Percentiles rank a stretch among this genome's conserved stretches.
Conservation (phyloP, 2,888 invertebrate genomes). For the Sminthurinus aureus region DNA sequence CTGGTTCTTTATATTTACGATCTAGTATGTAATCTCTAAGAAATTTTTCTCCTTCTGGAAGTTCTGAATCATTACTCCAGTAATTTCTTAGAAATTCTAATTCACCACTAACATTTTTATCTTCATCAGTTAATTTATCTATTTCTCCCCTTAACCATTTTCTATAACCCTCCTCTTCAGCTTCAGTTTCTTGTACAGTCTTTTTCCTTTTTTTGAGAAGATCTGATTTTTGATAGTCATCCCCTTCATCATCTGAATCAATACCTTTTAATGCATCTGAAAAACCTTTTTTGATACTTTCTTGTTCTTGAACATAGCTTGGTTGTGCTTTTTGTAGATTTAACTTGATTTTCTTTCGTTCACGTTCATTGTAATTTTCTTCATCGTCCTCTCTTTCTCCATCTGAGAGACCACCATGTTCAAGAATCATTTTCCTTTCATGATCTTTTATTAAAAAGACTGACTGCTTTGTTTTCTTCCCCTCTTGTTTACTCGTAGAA, state of each 20-base stretch:
- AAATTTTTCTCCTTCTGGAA: constrained; percentile 87
- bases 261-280: constrained; percentile 65
- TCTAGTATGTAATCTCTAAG: constrained; percentile 91
- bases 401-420: constrained; percentile 64
- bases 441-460: constrained; percentile 79
- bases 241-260: constrained; percentile 67
- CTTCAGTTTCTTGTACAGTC: constrained; percentile 66
- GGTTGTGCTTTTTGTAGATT: constrained; percentile 57
- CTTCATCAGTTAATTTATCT: constrained; percentile 65
- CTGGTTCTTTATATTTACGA: constrained; percentile 70
- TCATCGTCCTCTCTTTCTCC: constrained; percentile 62
- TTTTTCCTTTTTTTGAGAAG: constrained; percentile 69
- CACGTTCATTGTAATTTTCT: constrained; percentile 22
- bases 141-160: constrained; percentile 83
- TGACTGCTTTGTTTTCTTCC: constrained; percentile 64
- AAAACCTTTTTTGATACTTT: constrained; percentile 72
- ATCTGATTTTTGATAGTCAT: constrained; percentile 62
- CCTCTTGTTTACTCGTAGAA: constrained; percentile 9
- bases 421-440: constrained; percentile 76
- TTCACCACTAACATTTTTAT: constrained; percentile 64
- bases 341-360: neutral
- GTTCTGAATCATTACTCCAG: constrained; percentile 79
- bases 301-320: constrained; percentile 74
- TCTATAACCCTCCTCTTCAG: constrained; percentile 71
- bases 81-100: constrained; percentile 80